Evolutionary conservation across 2,797 vertebrate species (phyloP).

Genomic region (Erethizon dorsatum): DNA sequence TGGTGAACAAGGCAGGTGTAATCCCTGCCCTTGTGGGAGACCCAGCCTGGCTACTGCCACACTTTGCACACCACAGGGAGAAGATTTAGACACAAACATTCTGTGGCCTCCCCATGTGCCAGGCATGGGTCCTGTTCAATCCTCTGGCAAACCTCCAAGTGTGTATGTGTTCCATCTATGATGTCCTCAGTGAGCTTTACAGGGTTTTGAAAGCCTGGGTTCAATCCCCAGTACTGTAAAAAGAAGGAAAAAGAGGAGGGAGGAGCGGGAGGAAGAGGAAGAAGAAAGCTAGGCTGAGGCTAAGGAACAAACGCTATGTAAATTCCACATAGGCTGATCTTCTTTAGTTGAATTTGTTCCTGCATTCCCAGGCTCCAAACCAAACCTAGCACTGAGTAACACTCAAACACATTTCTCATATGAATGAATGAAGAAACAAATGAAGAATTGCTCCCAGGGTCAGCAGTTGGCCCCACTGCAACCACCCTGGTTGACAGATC

Average conservation of each 20-base stretch:
- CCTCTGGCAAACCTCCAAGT: not conserved
- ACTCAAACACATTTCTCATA: not conserved
- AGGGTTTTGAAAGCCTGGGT: not conserved
- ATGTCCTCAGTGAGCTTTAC: not conserved
- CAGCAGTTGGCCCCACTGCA: not conserved
- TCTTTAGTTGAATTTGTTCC: not conserved
- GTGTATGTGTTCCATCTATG: not conserved
- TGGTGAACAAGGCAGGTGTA: not conserved
- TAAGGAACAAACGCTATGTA: not conserved
- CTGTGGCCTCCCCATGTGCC: accelerated
- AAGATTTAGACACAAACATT: not conserved
- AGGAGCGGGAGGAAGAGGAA: not conserved
- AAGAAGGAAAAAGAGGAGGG: not conserved
- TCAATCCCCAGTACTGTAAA: not conserved
- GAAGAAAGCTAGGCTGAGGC: not conserved
- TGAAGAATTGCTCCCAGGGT: not conserved
- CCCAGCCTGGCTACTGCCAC: not conserved
- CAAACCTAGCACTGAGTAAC: not conserved
- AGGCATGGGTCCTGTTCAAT: not conserved
- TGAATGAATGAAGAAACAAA: constrained; percentile 57
- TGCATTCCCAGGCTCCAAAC: not conserved
- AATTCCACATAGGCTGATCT: not conserved
- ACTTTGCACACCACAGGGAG: not conserved
- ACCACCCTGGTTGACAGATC: not conserved
- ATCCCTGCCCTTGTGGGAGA: not conserved